Percentiles rank a stretch among this genome's conserved stretches.
Conservation (phyloP, 2,888 invertebrate genomes). For the Monochamus alternatus region DNA sequence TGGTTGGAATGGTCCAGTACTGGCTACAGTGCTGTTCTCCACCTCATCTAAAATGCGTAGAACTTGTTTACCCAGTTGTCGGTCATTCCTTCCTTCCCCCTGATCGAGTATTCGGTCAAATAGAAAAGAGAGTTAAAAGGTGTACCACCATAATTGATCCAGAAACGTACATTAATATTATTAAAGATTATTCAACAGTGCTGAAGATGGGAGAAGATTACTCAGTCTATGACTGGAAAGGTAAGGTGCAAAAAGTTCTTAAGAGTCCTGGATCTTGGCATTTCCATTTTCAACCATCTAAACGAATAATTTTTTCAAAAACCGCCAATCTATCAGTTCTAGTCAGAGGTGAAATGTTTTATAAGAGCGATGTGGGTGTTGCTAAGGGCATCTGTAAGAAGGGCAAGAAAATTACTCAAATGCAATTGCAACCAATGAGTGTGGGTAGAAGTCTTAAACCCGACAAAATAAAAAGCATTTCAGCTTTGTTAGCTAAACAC, state of each 20-base stretch:
- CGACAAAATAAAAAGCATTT: too few relatives aligned
- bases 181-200: slow-evolving; percentile 36
- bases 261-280: slow-evolving; percentile 41
- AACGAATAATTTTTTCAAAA: slow-evolving; percentile 40
- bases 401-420: slow-evolving; percentile 36
- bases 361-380: slow-evolving; percentile 37
- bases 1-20: slow-evolving; percentile 41
- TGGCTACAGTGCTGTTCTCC: too few relatives aligned
- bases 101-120: slow-evolving; percentile 36
- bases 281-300: slow-evolving; percentile 38
- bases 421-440: slow-evolving; percentile 32
- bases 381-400: slow-evolving; percentile 43
- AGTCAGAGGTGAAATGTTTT: slow-evolving; percentile 39
- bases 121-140: slow-evolving; percentile 29
- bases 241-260: slow-evolving; percentile 38
- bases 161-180: slow-evolving; percentile 38
- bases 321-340: slow-evolving; percentile 20
- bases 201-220: slow-evolving; percentile 27
- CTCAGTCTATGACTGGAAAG: slow-evolving; percentile 43
- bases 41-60: too few relatives aligned
- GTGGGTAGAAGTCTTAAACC: slow-evolving; percentile 39
- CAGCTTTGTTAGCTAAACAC: slow-evolving; percentile 35
- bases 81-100: too few relatives aligned
- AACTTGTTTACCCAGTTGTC: too few relatives aligned
- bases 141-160: slow-evolving; percentile 24